Percentiles rank a stretch among this genome's conserved stretches.
Evolutionary conservation across 64 coral and sea anemone species (phyloP).

Genomic region (Actinia tenebrosa): DNA sequence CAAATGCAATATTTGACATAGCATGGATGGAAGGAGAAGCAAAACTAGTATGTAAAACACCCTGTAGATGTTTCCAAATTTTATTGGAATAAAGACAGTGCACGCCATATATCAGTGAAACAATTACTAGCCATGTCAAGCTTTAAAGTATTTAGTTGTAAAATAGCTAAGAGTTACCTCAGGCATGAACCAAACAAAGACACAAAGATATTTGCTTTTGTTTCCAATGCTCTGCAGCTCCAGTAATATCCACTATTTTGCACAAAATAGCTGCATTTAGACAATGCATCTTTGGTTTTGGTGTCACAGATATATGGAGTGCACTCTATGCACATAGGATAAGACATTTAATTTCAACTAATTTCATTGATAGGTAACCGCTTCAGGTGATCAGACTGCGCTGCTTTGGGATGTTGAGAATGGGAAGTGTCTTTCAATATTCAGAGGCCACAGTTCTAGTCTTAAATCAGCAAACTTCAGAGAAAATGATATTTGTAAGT

Average conservation of each 20-base stretch:
- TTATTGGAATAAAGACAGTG: neutral
- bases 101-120: too few species aligned
- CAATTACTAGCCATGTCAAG: too few species aligned
- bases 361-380: constrained; percentile 63
- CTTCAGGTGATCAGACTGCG: constrained; percentile 91
- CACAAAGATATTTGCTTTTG: too few species aligned
- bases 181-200: too few species aligned
- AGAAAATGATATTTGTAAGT: constrained; percentile 77
- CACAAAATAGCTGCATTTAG: too few species aligned
- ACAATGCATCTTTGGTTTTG: too few species aligned
- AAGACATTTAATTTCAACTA: neutral
- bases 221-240: too few species aligned
- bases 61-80: neutral
- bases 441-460: constrained; percentile 93
- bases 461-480: constrained; percentile 89
- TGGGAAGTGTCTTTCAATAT: constrained; percentile 50
- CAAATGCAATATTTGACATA: constrained; percentile 98
- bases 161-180: too few species aligned
- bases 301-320: too few species aligned
- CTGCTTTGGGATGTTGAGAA: constrained; percentile 77
- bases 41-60: constrained; percentile 65
- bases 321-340: neutral
- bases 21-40: constrained; percentile 82
- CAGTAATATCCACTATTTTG: too few species aligned
- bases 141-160: too few species aligned